Conservation (phyloP, 2,888 invertebrate species). For the Andrena bicolor region DNA sequence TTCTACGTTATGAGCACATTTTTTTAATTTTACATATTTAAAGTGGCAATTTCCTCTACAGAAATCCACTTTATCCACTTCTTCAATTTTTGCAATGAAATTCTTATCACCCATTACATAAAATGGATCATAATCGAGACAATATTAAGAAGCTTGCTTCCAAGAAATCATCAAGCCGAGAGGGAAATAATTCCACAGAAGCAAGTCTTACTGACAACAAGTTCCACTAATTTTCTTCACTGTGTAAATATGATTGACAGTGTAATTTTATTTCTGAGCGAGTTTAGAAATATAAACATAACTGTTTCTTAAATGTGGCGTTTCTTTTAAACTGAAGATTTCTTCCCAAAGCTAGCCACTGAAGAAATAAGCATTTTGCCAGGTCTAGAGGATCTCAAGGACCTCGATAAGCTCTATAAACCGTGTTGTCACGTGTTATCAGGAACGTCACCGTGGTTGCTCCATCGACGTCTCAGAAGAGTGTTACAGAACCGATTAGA, state of each 20-base stretch:
- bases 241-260: neutral
- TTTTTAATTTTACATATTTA: too few relatives aligned
- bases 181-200: neutral
- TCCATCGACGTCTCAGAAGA: neutral
- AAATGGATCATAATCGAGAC: neutral
- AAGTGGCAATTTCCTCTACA: neutral
- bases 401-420: neutral
- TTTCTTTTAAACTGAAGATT: too few relatives aligned
- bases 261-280: neutral
- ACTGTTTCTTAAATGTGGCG: too few relatives aligned
- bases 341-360: neutral
- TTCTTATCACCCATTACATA: neutral
- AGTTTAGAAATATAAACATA: neutral
- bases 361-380: neutral
- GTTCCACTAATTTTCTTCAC: neutral
- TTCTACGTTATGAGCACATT: too few relatives aligned
- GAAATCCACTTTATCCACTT: neutral
- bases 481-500: conserved; percentile 12
- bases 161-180: neutral
- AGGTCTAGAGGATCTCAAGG: neutral
- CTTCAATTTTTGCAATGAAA: neutral
- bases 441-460: neutral
- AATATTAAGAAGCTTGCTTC: neutral
- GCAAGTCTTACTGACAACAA: neutral
- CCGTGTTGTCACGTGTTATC: neutral